Percentiles rank a stretch among this genome's conserved stretches.
These are phyloP conservation scores for Epinephelus awoara DNA, from an alignment of 2,797 vertebrate species.

Conservation along the genomic window DNA sequence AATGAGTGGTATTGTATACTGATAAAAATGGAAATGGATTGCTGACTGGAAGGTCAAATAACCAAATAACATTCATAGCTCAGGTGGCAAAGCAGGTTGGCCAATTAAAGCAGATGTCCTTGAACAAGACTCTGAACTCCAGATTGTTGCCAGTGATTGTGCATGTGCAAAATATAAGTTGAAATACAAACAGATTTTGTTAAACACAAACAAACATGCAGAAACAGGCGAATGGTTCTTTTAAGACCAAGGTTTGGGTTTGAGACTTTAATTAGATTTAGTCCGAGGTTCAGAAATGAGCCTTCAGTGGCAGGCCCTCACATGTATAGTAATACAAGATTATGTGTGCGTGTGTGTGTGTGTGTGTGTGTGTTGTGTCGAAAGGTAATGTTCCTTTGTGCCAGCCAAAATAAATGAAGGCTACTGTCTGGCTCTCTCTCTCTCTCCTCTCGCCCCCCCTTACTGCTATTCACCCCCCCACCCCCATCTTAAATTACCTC, in stretches of 20 bases:
- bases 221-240: neutral
- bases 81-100: no score
- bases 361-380: constrained; percentile 4
- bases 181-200: neutral
- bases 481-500: constrained; percentile 39
- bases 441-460: neutral
- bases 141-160: neutral
- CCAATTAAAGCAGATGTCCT: no score
- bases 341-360: constrained; percentile 8
- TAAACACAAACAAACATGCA: neutral
- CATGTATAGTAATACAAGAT: constrained; percentile 4
- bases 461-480: constrained; percentile 2
- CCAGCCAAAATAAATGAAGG: constrained; percentile 56
- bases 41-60: no score
- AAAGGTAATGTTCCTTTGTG: constrained; percentile 58
- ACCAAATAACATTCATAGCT: no score
- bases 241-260: neutral
- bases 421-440: constrained; percentile 18
- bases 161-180: no score
- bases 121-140: neutral
- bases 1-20: no score
- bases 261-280: neutral
- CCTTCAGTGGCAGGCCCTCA: neutral
- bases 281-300: neutral
- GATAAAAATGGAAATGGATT: no score